A percentile compares a stretch with the other conserved stretches of the same genome.
Conservation (phyloP, 2,113 vertebrate species). For the Dryoscopus gambensis region DNA sequence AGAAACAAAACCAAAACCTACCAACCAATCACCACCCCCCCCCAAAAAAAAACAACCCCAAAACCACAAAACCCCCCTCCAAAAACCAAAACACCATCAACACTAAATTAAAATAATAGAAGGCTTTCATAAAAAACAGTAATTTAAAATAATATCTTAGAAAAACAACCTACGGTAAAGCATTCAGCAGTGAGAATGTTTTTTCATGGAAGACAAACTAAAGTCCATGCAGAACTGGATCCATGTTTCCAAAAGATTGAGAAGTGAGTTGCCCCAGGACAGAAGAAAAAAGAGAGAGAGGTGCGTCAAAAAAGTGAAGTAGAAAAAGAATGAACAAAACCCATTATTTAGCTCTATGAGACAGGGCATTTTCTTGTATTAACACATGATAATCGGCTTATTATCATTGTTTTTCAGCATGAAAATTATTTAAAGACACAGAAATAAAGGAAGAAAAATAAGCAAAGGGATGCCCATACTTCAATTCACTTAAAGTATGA, state of each 20-base stretch:
- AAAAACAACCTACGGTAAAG: neutral
- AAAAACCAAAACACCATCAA: rapidly evolving
- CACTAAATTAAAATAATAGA: neutral
- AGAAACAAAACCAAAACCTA: neutral
- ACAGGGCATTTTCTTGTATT: neutral
- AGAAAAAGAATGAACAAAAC: neutral
- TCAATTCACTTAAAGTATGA: neutral
- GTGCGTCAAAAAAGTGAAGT: neutral
- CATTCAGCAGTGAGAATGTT: rapidly evolving
- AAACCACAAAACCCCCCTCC: neutral
- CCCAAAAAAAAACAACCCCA: neutral
- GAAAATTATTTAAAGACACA: neutral
- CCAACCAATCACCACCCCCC: rapidly evolving
- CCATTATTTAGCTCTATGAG: neutral
- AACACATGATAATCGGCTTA: neutral
- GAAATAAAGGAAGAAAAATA: neutral
- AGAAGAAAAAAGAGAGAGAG: neutral
- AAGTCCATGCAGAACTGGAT: neutral
- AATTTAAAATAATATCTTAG: neutral
- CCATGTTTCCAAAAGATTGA: neutral
- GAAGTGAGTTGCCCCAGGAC: neutral
- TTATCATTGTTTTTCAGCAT: neutral
- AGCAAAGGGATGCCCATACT: neutral
- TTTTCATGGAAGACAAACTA: neutral
- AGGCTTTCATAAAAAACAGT: rapidly evolving